Evolutionary conservation across 2,113 vertebrate genomes (phyloP), one percentile per base, ranked within the genome.

Genomic region (Urocynchramus pylzowi): DNA sequence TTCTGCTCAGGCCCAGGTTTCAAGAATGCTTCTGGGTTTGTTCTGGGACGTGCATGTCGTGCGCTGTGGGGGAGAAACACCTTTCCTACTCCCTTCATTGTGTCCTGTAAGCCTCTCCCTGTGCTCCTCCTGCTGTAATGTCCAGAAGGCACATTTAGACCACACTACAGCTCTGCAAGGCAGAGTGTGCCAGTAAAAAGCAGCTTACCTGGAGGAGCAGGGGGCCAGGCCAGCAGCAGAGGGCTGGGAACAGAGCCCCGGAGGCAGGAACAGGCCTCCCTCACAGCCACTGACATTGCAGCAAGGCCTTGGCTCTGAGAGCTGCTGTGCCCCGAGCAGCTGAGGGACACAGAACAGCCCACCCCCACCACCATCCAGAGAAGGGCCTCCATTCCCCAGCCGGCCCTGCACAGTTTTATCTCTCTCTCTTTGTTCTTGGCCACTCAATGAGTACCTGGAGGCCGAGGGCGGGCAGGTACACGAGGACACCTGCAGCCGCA

Each of bases 1-100:
- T 19, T 59, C 30, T 54, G 44, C 79, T 64, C 31, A 53, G 77
- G 49, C 33, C 19, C 26, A 49, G 24, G 26, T 49, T 88, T 65
- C 1, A 2, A 44, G 50, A 61, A 44, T 0, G 0, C n/a, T 53
- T 61, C 52, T 20, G n/a, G 11, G 1, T 47, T 39, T 54, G 33
- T 4, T 23, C 47, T 5, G 44, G 52, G 90, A 76, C 4, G 2
- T 4, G 1, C 3, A 0, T 2, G 0, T 45, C 0, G 0, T 7
- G 17, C 9, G 30, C 42, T 9, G 31, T 1, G 4, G 23, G 35
- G n/a, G 2, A 60, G 22, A 59, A 74, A 69, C 1, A 4, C 33
- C 10, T 16, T 35, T n/a, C 21, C 2, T 0, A 6, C 17, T n/a
- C 31, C 42, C 42, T 49, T 50, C 11, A 0, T 42, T 30, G 12